Base-by-base conservation (phyloP, 2,113 vertebrate species). In the Gymnorhina tibicen region DNA sequence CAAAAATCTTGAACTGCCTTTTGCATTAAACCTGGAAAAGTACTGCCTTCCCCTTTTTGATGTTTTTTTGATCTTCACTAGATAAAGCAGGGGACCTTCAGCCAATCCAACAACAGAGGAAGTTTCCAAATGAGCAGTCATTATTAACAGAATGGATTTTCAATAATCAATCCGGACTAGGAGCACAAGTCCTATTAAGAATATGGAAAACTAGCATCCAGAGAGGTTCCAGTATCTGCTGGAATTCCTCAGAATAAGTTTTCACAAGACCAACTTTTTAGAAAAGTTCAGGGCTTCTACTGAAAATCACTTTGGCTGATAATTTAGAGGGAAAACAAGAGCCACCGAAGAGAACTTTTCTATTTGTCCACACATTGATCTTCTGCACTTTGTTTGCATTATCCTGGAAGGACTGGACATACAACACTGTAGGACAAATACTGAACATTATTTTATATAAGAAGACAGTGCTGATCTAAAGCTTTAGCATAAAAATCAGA, bases 381-480 rank as follows among this genome's bases (percentile, higher is more conserved):
- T 79, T 69, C 18, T 69, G 63, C 7, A 37, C 33, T 73, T 81
- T 50, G n/a, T 85, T 92, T 94, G 21, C 37, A 28, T 26, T 89
- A 52, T 77, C 87, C 94, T 74, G 49, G 52, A 91, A 87, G 33
- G 49, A 87, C 33, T 77, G 68, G 47, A 92, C 58, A 70, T 27
- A 88, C 27, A 93, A 46, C 49, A 94, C 35, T 73, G 53, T 19
- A 76, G 47, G 41, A 94, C 75, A 93, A 89, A 92, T 88, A 92
- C 39, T 73, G 81, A 93, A 95, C 79, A 62, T 90, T 89, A 73
- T 56, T 95, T 91, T 75, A 85, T 53, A 44, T 87, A 92, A 69
- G 74, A 84, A 92, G 69, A 77, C 60, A 89, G 77, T 58, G 74
- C 67, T 94, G 42, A 85, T 52, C 75, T 89, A 81, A 95, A 94